A percentile compares a stretch with the other conserved stretches of the same genome.
phyloP scores from a whole-genome alignment of 1,140 invertebrate genomes.

The Drosophila santomea region DNA sequence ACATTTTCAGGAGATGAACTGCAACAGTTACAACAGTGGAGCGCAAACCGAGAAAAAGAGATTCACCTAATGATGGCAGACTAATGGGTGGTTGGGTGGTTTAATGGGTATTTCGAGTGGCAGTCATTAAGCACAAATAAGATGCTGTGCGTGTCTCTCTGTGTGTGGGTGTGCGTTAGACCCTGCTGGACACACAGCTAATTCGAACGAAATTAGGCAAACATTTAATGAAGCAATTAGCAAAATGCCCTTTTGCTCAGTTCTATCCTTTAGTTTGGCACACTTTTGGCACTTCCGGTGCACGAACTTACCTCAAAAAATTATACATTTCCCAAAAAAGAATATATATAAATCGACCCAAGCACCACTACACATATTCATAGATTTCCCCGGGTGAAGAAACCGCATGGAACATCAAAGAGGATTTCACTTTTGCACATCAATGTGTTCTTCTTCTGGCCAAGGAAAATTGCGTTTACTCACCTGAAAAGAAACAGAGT shows the following conservation, averaged over 20 bases:
- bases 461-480: constrained; percentile 74
- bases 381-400: constrained; percentile 33
- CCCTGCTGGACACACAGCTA: constrained; percentile 57
- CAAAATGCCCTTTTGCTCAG: constrained; percentile 42
- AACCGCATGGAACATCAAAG: constrained; percentile 55
- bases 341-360: too few species aligned
- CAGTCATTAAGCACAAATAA: constrained; percentile 44
- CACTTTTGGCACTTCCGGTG: neutral
- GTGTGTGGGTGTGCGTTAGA: constrained; percentile 2
- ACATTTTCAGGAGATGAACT: neutral
- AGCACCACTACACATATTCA: constrained; percentile 12
- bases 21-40: constrained; percentile 39
- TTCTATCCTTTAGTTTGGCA: constrained; percentile 10
- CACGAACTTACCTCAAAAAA: constrained; percentile 5
- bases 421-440: constrained; percentile 69
- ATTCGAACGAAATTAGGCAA: constrained; percentile 83
- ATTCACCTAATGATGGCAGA: constrained; percentile 34
- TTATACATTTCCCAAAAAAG: constrained; percentile 1
- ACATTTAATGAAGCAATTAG: constrained; percentile 83
- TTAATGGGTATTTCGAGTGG: constrained; percentile 31
- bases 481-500: constrained; percentile 64
- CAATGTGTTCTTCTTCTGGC: constrained; percentile 42
- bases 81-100: constrained; percentile 16
- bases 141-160: constrained; percentile 11
- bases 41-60: constrained; percentile 38